Evolutionary conservation across 2,113 vertebrate genomes (phyloP).

Genomic region (Phylloscopus whistleri): DNA sequence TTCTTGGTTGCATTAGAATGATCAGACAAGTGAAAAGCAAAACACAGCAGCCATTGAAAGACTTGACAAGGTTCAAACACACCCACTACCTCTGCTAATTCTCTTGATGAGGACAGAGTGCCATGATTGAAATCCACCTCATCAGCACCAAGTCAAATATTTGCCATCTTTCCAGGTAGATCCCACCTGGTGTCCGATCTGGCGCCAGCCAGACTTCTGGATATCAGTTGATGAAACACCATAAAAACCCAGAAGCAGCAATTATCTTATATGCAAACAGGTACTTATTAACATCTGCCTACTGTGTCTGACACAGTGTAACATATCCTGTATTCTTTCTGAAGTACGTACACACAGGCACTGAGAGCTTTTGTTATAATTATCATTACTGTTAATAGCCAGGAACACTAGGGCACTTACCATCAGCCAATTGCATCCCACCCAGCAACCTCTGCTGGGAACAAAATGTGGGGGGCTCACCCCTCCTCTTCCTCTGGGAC

Average conservation of each 20-base stretch:
- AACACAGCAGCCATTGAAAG: neutral
- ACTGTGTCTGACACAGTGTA: neutral
- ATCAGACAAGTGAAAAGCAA: neutral
- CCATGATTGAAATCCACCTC: neutral
- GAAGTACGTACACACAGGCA: neutral
- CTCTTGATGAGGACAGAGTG: neutral
- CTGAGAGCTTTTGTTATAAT: neutral
- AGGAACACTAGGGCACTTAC: neutral
- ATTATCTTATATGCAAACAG: neutral
- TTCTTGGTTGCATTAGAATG: neutral
- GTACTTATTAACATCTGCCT: neutral
- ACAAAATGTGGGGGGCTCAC: neutral
- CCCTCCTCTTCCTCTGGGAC: neutral
- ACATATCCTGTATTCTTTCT: neutral
- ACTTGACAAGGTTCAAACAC: neutral
- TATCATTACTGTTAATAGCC: neutral
- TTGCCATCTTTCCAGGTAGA: neutral
- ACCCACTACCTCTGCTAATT: neutral
- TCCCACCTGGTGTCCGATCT: rapidly evolving
- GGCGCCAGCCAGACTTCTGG: neutral
- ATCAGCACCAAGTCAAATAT: constrained; percentile 39
- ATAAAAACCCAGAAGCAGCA: constrained; percentile 1
- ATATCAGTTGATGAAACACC: neutral
- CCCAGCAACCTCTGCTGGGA: neutral
- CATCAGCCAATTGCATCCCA: neutral